Percentiles rank a stretch among this genome's conserved stretches.
Conservation (phyloP, 2,113 vertebrate species). For the Mungos mungo region DNA sequence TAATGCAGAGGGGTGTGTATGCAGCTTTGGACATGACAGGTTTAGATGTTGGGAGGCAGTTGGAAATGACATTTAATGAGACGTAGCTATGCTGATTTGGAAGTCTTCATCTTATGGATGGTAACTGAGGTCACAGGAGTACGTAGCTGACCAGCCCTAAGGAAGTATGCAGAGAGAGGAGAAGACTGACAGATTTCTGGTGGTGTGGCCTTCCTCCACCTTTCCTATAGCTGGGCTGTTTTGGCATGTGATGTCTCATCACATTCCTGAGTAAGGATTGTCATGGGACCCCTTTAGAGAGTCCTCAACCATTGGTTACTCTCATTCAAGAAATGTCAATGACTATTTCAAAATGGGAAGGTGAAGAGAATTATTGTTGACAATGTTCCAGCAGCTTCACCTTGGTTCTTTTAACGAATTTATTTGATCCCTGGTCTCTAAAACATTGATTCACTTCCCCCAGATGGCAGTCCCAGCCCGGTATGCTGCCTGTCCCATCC, state of each 20-base stretch:
- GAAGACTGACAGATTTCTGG: background rate
- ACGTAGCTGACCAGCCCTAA: background rate
- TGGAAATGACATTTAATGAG: background rate
- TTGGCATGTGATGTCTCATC: background rate
- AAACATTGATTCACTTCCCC: background rate
- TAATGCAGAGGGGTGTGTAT: background rate
- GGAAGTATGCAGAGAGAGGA: background rate
- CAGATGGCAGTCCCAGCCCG: background rate
- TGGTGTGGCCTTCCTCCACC: background rate
- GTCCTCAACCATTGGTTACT: background rate
- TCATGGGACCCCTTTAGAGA: background rate
- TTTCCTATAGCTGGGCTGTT: background rate
- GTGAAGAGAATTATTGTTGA: background rate
- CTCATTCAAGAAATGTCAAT: background rate
- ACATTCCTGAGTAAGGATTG: background rate
- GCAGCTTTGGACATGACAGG: background rate
- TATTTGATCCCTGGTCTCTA: background rate
- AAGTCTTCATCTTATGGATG: background rate
- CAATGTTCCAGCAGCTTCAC: background rate
- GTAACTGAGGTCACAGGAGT: background rate
- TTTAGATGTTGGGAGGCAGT: background rate
- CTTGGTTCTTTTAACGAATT: slow-evolving; percentile 23
- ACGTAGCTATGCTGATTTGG: background rate
- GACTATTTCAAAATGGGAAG: background rate
- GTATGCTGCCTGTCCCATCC: background rate